Evolutionary conservation across 1,140 invertebrate species (phyloP).

Genomic region (Drosophila kanapiae): DNA sequence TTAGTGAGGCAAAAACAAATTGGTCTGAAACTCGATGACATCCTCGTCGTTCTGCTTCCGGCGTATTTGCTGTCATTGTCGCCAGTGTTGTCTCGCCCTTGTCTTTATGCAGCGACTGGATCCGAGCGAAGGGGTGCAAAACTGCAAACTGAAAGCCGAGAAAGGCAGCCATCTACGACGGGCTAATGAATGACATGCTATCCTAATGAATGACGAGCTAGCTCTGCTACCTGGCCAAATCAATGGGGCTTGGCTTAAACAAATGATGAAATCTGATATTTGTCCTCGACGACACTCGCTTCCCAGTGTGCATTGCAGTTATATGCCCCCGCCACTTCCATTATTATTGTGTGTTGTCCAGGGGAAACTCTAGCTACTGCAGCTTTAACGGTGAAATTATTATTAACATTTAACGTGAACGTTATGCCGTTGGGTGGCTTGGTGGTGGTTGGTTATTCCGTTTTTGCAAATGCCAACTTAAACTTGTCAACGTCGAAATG

Average conservation of each 20-base stretch:
- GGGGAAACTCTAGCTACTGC: slow-evolving; percentile 34
- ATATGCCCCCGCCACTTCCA: too few species aligned
- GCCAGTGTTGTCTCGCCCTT: background rate
- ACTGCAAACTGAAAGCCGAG: slow-evolving; percentile 1
- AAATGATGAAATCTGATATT: slow-evolving; percentile 76
- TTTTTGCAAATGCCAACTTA: slow-evolving; percentile 51
- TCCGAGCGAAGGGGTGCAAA: background rate
- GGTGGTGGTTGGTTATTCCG: slow-evolving; percentile 10
- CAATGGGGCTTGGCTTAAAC: slow-evolving; percentile 60
- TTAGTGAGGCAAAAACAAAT: slow-evolving; percentile 54
- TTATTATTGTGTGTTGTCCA: slow-evolving; percentile 24
- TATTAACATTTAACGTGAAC: slow-evolving; percentile 12
- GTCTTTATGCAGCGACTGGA: slow-evolving; percentile 44
- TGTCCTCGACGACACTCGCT: slow-evolving; percentile 30
- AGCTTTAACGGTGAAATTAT: slow-evolving; percentile 7
- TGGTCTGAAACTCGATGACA: slow-evolving; percentile 71
- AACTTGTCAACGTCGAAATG: slow-evolving; percentile 59
- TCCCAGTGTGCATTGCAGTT: background rate
- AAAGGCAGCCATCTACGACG: background rate
- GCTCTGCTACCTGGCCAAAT: slow-evolving; percentile 49
- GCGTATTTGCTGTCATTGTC: slow-evolving; percentile 28
- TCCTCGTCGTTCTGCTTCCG: slow-evolving; percentile 56
- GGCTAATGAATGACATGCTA: slow-evolving; percentile 70
- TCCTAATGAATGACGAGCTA: slow-evolving; percentile 71
- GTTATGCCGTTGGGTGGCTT: background rate